phyloP scores from a whole-genome alignment of 2,113 vertebrate species.

The Probosciger aterrimus region DNA sequence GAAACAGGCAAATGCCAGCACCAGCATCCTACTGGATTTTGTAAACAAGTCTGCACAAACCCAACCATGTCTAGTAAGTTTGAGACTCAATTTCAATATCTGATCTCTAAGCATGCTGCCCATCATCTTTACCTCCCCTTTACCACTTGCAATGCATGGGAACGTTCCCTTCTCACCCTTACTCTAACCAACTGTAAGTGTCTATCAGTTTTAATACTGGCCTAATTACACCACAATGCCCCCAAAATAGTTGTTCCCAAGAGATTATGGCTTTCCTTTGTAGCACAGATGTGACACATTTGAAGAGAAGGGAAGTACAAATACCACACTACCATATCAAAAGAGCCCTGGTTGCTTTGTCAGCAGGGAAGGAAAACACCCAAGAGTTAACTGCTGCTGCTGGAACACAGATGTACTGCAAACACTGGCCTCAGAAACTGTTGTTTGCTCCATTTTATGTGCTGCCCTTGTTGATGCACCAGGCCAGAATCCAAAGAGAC shows the following conservation, averaged over 20 bases:
- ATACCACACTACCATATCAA: neutral
- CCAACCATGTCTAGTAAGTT: neutral
- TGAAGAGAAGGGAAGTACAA: neutral
- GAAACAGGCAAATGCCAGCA: conserved; percentile 37
- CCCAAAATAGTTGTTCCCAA: neutral
- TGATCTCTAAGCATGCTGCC: neutral
- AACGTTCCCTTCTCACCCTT: neutral
- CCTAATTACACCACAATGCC: neutral
- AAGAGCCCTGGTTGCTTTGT: neutral
- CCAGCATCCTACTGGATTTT: conserved; percentile 11
- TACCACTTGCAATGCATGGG: neutral
- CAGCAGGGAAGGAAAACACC: neutral
- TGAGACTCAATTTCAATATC: rapidly evolving
- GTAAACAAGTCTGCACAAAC: neutral
- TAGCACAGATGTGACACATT: neutral
- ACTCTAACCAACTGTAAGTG: neutral
- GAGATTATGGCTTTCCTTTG: neutral
- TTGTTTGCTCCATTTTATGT: neutral
- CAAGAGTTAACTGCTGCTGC: neutral
- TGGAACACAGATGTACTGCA: neutral
- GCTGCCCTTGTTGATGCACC: neutral
- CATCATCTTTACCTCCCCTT: neutral
- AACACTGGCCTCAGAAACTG: neutral
- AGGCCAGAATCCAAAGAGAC: neutral
- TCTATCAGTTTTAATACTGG: neutral